These are phyloP conservation scores for Leucophenga montana DNA, from an alignment of 2,888 invertebrate genomes.

Conservation along the genomic window DNA sequence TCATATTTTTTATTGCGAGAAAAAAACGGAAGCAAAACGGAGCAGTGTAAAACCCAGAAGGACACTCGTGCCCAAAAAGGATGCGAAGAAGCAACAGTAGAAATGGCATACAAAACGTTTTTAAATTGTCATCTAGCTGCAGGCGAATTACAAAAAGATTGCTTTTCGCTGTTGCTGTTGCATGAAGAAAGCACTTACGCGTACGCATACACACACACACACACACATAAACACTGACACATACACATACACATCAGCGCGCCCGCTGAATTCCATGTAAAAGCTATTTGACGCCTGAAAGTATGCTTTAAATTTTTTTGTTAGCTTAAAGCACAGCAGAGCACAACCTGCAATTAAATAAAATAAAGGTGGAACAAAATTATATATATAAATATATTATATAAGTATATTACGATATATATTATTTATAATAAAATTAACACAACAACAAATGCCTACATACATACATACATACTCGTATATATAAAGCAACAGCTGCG, in stretches of 20 bases:
- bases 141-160: constrained; percentile 26
- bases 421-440: too few species aligned
- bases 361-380: too few species aligned
- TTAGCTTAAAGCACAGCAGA: too few species aligned
- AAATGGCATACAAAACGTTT: constrained; percentile 28
- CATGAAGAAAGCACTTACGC: background rate
- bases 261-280: background rate
- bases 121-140: constrained; percentile 25
- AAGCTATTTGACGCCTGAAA: constrained; percentile 13
- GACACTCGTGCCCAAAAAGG: background rate
- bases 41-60: background rate
- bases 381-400: too few species aligned
- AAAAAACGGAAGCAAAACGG: background rate
- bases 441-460: too few species aligned
- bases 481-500: too few species aligned
- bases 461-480: too few species aligned
- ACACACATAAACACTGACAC: background rate
- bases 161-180: constrained; percentile 3
- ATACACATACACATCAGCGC: background rate
- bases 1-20: background rate
- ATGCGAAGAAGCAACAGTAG: background rate
- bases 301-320: constrained; percentile 3
- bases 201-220: background rate
- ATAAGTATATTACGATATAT: too few species aligned
- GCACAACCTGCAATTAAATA: too few species aligned